Evolutionary conservation across 2,888 invertebrate genomes (phyloP).

Genomic region (Melinopterus prodromus): DNA sequence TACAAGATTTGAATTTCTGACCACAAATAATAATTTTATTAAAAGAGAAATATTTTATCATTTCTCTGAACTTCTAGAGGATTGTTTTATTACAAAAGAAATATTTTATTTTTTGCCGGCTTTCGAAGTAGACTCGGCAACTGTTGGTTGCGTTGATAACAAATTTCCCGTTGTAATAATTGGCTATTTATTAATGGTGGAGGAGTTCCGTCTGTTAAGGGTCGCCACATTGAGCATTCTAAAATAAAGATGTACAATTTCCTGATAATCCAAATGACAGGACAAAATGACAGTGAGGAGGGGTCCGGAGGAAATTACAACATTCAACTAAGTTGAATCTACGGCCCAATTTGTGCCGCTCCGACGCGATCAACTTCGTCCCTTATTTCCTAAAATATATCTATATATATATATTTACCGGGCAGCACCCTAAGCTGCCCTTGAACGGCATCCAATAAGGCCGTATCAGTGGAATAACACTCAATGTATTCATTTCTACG

Average conservation of each 20-base stretch:
- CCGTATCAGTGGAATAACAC: too few relatives aligned
- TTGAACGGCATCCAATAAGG: too few relatives aligned
- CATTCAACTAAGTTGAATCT: constrained; percentile 4
- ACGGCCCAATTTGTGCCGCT: neutral
- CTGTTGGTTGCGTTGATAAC: neutral
- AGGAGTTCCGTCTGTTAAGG: neutral
- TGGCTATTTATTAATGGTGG: neutral
- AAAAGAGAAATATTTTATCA: too few relatives aligned
- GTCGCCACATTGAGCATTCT: neutral
- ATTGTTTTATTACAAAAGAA: too few relatives aligned
- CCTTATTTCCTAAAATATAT: neutral
- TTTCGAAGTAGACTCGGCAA: neutral
- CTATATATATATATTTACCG: neutral
- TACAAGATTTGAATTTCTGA: too few relatives aligned
- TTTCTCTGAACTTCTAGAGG: too few relatives aligned
- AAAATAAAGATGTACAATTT: neutral
- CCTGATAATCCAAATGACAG: neutral
- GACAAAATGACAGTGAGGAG: neutral
- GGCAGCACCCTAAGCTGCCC: too few relatives aligned
- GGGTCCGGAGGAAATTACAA: neutral
- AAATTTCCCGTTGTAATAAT: neutral
- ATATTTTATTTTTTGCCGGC: too few relatives aligned
- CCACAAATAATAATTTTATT: too few relatives aligned
- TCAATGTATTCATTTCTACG: too few relatives aligned
- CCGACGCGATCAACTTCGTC: neutral